Base-by-base conservation (phyloP, 2,888 invertebrate species). In the Tanaodytes sp. region DNA sequence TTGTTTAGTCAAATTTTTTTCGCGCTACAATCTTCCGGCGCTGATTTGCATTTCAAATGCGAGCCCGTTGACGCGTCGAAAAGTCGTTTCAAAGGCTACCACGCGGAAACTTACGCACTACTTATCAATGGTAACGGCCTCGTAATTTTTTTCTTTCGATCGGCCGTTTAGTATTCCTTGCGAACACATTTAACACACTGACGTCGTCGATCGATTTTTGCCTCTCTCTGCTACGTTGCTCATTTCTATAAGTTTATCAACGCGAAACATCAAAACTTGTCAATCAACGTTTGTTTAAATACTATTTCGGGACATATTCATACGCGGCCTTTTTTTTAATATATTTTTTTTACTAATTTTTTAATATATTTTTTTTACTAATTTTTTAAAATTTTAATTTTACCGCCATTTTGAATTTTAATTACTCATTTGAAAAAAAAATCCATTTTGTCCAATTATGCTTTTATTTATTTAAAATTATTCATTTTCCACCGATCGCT, bases 91-190 rank as follows among this genome's bases (percentile, higher is more conserved):
- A 67, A 70, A 64, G 63, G 67, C 70, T 70, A 64, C 67, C 64
- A 70, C 69, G 61, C 66, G 64, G 62, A 73, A 70, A 70, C 64
- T 64, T 59, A 70, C 72, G 67, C 70, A 67, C 67, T 70, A 72
- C 68, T 72, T 71, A 71, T 71, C 65, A 70, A 72, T 72, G 54
- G 69, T 70, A 69, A 70, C 63, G 66, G 66, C 39, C 59, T 51
- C 58, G 48, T 69, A 57, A 64, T 66, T 46, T 63, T 70, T 67
- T 65, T 49, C 23, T 16, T 65, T 48, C 59, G 27, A 40, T 46
- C 59, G 33, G 37, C 23, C 36, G 40, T 68, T 62, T 59, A 12
- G 36, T 63, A 58, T 58, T 68, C 40, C 48, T 61, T 40, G 19
- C 48, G 30, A 63, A 43, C 12, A 57, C 55, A 67, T 61, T 49